Percentiles rank a stretch among this genome's conserved stretches.
Evolutionary conservation across 2,888 invertebrate genomes (phyloP).

Genomic region (Seira musarum): DNA sequence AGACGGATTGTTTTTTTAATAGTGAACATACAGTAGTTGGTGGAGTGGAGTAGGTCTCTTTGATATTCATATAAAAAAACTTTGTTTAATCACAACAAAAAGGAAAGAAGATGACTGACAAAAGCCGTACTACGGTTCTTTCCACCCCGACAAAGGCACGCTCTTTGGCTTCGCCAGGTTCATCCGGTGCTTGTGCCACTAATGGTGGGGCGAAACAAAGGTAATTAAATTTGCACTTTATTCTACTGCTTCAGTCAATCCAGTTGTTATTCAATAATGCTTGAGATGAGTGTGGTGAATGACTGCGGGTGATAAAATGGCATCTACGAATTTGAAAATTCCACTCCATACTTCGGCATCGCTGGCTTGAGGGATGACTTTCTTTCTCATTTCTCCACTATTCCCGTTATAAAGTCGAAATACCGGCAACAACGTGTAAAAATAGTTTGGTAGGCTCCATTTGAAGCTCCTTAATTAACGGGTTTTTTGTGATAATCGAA

Average conservation of each 20-base stretch:
- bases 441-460: slow-evolving; percentile 10
- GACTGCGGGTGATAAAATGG: background rate
- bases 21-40: background rate
- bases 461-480: background rate
- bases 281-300: background rate
- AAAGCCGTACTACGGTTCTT: slow-evolving; percentile 41
- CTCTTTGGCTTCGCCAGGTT: background rate
- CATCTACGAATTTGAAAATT: too few species aligned
- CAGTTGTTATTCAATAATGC: background rate
- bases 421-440: background rate
- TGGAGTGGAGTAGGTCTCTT: background rate
- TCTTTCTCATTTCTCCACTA: background rate
- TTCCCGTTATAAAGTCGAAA: background rate
- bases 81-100: background rate
- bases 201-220: slow-evolving; percentile 26
- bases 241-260: background rate
- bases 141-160: slow-evolving; percentile 18
- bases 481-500: background rate
- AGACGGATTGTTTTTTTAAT: background rate
- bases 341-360: background rate
- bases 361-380: background rate
- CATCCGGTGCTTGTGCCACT: slow-evolving; percentile 21
- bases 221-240: background rate
- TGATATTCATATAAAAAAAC: background rate
- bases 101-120: slow-evolving; percentile 43